Conservation (phyloP, 2,797 vertebrate genomes). For the Melanotaenia boesemani region DNA sequence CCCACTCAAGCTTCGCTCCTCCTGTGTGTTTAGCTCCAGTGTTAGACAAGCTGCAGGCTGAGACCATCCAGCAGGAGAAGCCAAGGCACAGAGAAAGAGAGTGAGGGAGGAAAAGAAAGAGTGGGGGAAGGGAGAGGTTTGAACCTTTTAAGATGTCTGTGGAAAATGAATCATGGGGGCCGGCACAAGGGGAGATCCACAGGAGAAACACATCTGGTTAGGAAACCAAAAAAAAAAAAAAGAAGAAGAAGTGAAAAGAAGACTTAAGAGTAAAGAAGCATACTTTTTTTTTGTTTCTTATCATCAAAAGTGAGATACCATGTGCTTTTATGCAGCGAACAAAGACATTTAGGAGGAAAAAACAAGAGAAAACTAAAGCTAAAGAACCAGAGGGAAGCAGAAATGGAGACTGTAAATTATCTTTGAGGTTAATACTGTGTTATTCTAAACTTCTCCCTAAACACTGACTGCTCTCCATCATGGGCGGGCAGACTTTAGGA, state of each 20-base stretch:
- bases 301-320: background rate
- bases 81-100: slow-evolving; percentile 49
- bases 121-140: slow-evolving; percentile 62
- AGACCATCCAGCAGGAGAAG: slow-evolving; percentile 70
- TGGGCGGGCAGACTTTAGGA: slow-evolving; percentile 62
- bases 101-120: slow-evolving; percentile 20
- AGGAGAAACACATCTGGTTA: slow-evolving; percentile 77
- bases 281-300: background rate
- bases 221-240: slow-evolving; percentile 34
- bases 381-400: background rate
- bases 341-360: background rate
- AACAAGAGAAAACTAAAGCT: background rate
- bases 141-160: slow-evolving; percentile 79
- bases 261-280: background rate
- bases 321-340: slow-evolving; percentile 8
- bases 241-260: slow-evolving; percentile 31
- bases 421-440: slow-evolving; percentile 69
- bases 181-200: slow-evolving; percentile 68
- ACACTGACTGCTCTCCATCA: slow-evolving; percentile 68
- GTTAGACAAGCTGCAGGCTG: slow-evolving; percentile 49
- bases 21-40: slow-evolving; percentile 29
- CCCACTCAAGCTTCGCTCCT: slow-evolving; percentile 57
- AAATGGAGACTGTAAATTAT: slow-evolving; percentile 32
- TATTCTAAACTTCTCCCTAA: slow-evolving; percentile 74
- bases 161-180: slow-evolving; percentile 86